Base-by-base conservation (phyloP, 2,113 vertebrate genomes). In the Petromus typicus region DNA sequence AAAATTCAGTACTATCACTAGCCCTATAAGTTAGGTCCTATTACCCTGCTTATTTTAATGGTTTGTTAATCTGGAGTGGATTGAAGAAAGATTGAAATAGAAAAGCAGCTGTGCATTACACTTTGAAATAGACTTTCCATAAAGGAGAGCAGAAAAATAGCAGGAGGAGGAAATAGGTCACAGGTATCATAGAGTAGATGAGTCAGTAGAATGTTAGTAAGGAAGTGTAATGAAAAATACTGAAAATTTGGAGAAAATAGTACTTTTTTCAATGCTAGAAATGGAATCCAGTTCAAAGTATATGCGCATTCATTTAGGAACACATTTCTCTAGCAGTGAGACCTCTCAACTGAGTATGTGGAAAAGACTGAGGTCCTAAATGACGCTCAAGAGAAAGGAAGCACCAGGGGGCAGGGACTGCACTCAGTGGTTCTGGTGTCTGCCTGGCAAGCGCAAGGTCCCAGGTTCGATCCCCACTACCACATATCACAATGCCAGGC, bases 61-160 rank as follows among this genome's bases (percentile, higher is more conserved):
- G 37, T 17, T 45, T 92, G 57, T 59, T 75, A 51, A 84, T 76
- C 40, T 86, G 7, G 40, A 90, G 4, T 90, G 17, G 32, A 57
- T 67, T 79, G 54, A 91, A 22, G 25, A 90, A 96, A 83, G 22
- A 59, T 1, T 76, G 5, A 86, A 56, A 78, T 85, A 22, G 23
- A 86, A 83, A 88, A n/a, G 30, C 13, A 2, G n/a, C 13, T 82
- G 22, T 43, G 11, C 10, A 69, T 51, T 79, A 83, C n/a, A 61
- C 4, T 48, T 89, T 80, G 16, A 92, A 67, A 57, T 63, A 54
- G 4, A 7, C 64, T 90, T 96, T 11, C 37, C 67, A 0, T 43
- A 64, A 82, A 90, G 17, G 51, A 69, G 59, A 91, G 34, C 30
- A 80, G 22, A 91, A 11, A 96, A 76, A n/a, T 81, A 95, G 2